phyloP scores from a whole-genome alignment of 2,113 vertebrate genomes.

The Indicator indicator region DNA sequence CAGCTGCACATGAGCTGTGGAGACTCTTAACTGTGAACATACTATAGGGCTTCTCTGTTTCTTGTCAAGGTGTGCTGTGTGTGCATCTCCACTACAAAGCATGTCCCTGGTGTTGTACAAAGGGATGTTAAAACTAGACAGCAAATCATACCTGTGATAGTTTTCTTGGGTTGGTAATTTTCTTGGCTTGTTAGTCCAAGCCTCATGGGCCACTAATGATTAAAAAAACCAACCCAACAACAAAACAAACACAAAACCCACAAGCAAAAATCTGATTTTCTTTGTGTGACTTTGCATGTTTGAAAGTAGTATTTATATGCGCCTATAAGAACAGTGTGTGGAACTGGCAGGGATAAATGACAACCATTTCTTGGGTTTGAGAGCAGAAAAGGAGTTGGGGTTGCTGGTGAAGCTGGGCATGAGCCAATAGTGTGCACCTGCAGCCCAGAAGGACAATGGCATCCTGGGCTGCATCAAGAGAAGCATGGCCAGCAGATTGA shows the following conservation, averaged over 20 bases:
- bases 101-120: neutral
- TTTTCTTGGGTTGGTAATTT: neutral
- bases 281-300: neutral
- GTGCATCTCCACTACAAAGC: neutral
- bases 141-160: neutral
- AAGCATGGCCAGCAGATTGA: too few species aligned
- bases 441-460: too few species aligned
- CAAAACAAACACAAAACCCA: neutral
- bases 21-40: neutral
- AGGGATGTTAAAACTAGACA: neutral
- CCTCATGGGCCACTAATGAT: neutral
- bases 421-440: too few species aligned
- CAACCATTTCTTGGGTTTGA: neutral
- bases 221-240: neutral
- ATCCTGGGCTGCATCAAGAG: too few species aligned
- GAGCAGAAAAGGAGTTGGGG: too few species aligned
- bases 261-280: neutral
- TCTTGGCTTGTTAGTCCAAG: neutral
- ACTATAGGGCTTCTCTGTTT: neutral
- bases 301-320: neutral
- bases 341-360: neutral
- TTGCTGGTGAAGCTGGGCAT: too few species aligned
- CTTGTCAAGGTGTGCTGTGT: rapidly evolving
- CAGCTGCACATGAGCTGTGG: neutral
- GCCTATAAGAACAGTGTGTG: neutral